A percentile compares a stretch with the other conserved stretches of the same genome.
phyloP scores from a whole-genome alignment of 2,888 invertebrate species.

The Dioctria linearis region DNA sequence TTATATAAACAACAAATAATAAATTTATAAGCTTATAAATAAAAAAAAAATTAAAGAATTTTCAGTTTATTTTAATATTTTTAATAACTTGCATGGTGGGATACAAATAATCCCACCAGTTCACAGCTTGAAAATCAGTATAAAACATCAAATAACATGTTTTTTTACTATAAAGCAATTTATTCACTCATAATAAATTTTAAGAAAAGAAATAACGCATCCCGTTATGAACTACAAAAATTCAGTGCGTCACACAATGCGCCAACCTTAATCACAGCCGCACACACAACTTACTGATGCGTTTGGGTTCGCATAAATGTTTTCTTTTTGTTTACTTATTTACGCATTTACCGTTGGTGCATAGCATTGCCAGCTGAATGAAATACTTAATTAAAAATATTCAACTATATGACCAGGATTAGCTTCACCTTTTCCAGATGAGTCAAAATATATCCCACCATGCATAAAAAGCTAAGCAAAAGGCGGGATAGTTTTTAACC shows the following conservation, averaged over 20 bases:
- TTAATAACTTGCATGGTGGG: too few relatives aligned
- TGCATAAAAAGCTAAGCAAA: neutral
- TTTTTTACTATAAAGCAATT: too few relatives aligned
- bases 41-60: too few relatives aligned
- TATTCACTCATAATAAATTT: too few relatives aligned
- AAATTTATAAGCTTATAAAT: too few relatives aligned
- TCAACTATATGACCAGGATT: neutral
- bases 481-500: neutral
- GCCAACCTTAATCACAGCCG: neutral
- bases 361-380: too few relatives aligned
- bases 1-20: too few relatives aligned
- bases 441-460: neutral
- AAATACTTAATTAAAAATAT: neutral
- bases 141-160: too few relatives aligned
- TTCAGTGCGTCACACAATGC: neutral
- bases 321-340: neutral
- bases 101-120: too few relatives aligned
- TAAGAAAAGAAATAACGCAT: too few relatives aligned
- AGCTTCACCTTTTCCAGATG: neutral
- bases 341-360: neutral
- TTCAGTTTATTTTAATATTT: too few relatives aligned
- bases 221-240: neutral
- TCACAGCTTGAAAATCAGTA: too few relatives aligned
- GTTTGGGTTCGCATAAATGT: neutral
- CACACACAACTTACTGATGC: neutral